Base-by-base conservation (phyloP, 2,113 vertebrate species). In the Festucalex cinctus region DNA sequence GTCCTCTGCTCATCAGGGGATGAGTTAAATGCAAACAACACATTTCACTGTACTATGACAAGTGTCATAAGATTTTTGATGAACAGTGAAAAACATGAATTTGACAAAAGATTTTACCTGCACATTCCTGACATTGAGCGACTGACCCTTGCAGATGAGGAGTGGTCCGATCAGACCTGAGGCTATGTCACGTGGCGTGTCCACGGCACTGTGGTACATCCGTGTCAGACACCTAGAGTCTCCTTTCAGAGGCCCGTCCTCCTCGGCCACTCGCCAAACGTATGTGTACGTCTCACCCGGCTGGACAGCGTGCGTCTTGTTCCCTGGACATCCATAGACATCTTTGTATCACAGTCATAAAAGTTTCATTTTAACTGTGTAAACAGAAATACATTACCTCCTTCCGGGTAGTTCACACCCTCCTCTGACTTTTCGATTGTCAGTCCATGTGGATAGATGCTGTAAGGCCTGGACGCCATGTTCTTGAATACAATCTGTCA, bases 391-490 rank as follows among this genome's bases (percentile, higher is more conserved):
- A 19, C 19, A 24, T 69, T 84, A 88, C 89, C 78, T 87, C 92
- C 92, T 59, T 75, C 85, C 44, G 94, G 93, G 83, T 96, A 94
- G 85, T 88, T 91, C 53, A 79, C 90, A 66, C 93, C 94, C 71
- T 96, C 94, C 57, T 93, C 89, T n/a, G 77, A 79, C 78, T 95
- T 95, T 71, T 92, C 89, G 73, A 98, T 91, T 1, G 94, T 94
- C 80, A 99, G 92, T 63, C 97, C 97, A 53, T 99, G 96, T 43
- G 97, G 95, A 67, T 99, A 98, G 85, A 99, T 98, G 77, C 95
- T 98, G 81, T 98, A 98, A 0, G 93, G 91, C 36, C 93, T 91
- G 68, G 93, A 95, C 68, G 96, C 97, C 91, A 86, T 94, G 77
- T 99, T 99, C 92, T 92, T 98, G 86, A 99, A 99, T 53, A 95